These are phyloP conservation scores for Drosophila micromelanica DNA, from an alignment of 1,140 invertebrate species.

Conservation along the genomic window DNA sequence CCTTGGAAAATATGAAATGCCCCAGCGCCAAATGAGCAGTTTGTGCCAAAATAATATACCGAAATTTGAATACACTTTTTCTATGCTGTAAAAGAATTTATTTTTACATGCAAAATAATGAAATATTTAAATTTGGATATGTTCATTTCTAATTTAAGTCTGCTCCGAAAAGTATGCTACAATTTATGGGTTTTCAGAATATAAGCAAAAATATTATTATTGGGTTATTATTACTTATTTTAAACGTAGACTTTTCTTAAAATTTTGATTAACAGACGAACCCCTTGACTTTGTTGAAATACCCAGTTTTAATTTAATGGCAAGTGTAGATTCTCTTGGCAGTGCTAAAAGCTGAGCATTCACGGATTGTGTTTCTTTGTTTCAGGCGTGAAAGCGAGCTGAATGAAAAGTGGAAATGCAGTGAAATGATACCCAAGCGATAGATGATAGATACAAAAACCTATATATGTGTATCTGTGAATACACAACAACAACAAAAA, in stretches of 20 bases:
- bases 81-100: too few species aligned
- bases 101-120: too few species aligned
- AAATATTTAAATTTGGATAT: too few species aligned
- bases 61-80: constrained; percentile 26
- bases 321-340: constrained; percentile 19
- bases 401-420: constrained; percentile 48
- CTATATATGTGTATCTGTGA: constrained; percentile 25
- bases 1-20: constrained; percentile 49
- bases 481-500: constrained; percentile 32
- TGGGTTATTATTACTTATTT: too few species aligned
- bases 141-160: background rate
- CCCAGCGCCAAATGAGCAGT: constrained; percentile 23
- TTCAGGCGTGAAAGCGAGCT: constrained; percentile 59
- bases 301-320: background rate
- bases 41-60: background rate
- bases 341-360: constrained; percentile 72
- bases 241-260: too few species aligned
- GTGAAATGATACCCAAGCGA: constrained; percentile 34
- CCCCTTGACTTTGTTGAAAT: background rate
- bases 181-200: too few species aligned
- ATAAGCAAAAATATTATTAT: too few species aligned
- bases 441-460: constrained; percentile 46
- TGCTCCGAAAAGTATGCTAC: constrained; percentile 4
- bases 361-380: constrained; percentile 66
- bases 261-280: background rate